Evolutionary conservation across 2,888 invertebrate species (phyloP), one percentile per base, ranked within the genome.

Genomic region (Temnothorax ravouxi): DNA sequence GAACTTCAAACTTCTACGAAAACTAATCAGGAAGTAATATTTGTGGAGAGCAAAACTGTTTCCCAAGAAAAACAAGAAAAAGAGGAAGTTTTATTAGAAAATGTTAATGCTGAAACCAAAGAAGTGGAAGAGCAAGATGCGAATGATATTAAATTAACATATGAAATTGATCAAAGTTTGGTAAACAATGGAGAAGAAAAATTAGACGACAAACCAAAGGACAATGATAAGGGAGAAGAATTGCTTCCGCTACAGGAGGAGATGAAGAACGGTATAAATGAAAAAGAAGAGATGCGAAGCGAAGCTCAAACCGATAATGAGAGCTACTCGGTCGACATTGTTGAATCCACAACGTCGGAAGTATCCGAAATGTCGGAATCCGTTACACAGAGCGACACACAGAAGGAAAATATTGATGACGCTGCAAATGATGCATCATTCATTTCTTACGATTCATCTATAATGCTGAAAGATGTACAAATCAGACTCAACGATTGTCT

Each of bases 401-500:
- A 61, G 18, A 91, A 87, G 29, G 88, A 88, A 25, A 86, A 84
- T 13, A 3, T n/a, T 0, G 86, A 85, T 50, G 85, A 88, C 3
- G n/a, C 21, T 25, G n/a, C 47, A 5, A 76, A 89, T 44, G 91
- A 93, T 5, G 80, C 81, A 0, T 91, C 92, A 2, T 92, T 91
- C 44, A 75, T 93, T 25, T 92, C 92, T 15, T 94, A 93, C 84
- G 92, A 94, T 72, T 87, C 93, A 2, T 87, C 90, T 8, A 93
- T 93, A 86, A 92, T 91, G 91, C 76, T 94, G 50, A 94, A 93
- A 83, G 93, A 94, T 69, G 92, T 93, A 5, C 90, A 94, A 79
- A 93, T 94, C 11, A 93, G 92, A 84, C 76, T 94, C 21, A 94
- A 93, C 67, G 94, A 94, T 81, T 94, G 93, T 54, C 87, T 94